Evolutionary conservation across 2,797 vertebrate genomes (phyloP).

Genomic region (Knipowitschia caucasica): DNA sequence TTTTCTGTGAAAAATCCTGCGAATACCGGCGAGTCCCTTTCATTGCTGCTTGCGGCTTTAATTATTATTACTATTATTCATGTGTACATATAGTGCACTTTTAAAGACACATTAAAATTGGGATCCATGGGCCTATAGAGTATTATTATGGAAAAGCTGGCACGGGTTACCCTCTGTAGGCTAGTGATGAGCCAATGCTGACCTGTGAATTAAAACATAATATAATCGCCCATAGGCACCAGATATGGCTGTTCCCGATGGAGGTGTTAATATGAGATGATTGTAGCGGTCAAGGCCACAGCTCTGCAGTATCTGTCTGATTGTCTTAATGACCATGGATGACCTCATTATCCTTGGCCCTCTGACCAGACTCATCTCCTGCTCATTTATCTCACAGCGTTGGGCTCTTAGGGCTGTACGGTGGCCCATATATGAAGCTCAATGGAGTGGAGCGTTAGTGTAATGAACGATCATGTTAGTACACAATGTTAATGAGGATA

Average conservation of each 20-base stretch:
- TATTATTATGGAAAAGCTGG: not conserved
- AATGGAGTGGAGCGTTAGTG: not conserved
- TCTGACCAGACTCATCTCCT: slow-evolving; percentile 45
- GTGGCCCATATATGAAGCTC: slow-evolving; percentile 26
- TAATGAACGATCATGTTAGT: slow-evolving; percentile 4
- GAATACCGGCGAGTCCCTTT: too few species aligned
- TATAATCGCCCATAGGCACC: slow-evolving; percentile 31
- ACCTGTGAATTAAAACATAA: slow-evolving; percentile 46
- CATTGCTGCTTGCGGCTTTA: too few species aligned
- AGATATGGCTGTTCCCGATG: slow-evolving; percentile 33
- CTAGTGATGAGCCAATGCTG: slow-evolving; percentile 18
- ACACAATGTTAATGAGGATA: slow-evolving; percentile 8
- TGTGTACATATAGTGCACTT: too few species aligned
- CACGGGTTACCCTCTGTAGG: slow-evolving; percentile 3
- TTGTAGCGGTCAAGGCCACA: slow-evolving; percentile 54
- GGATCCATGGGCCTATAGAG: not conserved
- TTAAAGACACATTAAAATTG: too few species aligned
- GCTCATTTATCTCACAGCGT: slow-evolving; percentile 66
- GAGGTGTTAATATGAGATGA: slow-evolving; percentile 53
- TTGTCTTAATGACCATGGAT: slow-evolving; percentile 82
- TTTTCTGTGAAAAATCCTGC: too few species aligned
- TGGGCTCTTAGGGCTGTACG: slow-evolving; percentile 21
- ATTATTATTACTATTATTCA: too few species aligned
- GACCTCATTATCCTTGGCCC: slow-evolving; percentile 71
- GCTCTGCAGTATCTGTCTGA: slow-evolving; percentile 66